phyloP scores from a whole-genome alignment of 2,797 vertebrate species.

The Coregonus sp. region DNA sequence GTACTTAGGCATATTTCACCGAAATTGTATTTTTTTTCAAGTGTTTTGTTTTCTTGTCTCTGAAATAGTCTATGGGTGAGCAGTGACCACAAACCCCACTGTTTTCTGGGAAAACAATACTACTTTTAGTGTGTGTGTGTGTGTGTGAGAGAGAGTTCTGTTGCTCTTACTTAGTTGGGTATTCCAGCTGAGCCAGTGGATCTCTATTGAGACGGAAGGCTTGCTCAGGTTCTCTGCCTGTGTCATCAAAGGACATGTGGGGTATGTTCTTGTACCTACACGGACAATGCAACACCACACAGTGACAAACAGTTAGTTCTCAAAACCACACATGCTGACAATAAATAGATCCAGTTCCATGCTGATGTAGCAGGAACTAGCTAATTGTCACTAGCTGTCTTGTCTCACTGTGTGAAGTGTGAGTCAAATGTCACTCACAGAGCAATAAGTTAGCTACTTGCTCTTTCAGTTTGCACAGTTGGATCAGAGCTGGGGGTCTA shows the following conservation, averaged over 20 bases:
- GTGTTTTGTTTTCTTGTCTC: too few species aligned
- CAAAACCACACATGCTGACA: background rate
- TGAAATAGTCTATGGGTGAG: too few species aligned
- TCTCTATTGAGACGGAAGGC: constrained; percentile 91
- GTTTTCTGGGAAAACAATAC: too few species aligned
- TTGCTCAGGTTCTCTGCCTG: constrained; percentile 90
- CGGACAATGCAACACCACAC: constrained; percentile 17
- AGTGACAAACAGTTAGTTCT: background rate
- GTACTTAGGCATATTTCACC: background rate
- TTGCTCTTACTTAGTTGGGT: constrained; percentile 88
- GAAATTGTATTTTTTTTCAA: background rate
- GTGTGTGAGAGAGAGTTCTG: background rate
- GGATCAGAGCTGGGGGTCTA: too few species aligned
- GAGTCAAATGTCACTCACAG: too few species aligned
- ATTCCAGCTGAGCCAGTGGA: constrained; percentile 86
- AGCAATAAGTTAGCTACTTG: too few species aligned
- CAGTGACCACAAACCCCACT: too few species aligned
- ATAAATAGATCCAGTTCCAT: background rate
- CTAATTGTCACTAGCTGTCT: too few species aligned
- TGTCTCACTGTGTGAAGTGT: too few species aligned
- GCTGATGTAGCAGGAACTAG: too few species aligned
- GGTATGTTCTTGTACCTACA: constrained; percentile 93
- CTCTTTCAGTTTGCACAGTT: too few species aligned
- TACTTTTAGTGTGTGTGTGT: background rate
- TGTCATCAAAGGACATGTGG: constrained; percentile 95